phyloP scores from a whole-genome alignment of 1,140 invertebrate genomes.

The Teleopsis dalmanni region DNA sequence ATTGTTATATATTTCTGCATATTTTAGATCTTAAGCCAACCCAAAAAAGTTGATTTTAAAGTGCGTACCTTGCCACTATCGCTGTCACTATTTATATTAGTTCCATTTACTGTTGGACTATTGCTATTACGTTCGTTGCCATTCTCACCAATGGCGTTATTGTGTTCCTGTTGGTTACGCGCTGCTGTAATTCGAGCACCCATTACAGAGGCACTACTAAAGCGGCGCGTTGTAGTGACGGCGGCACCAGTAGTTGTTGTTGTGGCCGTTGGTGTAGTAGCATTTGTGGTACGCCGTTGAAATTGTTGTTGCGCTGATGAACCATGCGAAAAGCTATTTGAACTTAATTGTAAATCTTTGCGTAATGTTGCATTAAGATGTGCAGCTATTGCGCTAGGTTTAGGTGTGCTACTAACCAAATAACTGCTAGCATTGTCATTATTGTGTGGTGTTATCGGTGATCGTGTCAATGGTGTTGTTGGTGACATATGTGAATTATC shows the following conservation, averaged over 20 bases:
- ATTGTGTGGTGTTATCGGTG: background rate
- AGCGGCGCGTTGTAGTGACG: constrained; percentile 22
- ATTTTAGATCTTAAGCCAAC: constrained; percentile 52
- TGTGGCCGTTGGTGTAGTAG: background rate
- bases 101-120: constrained; percentile 25
- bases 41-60: constrained; percentile 57
- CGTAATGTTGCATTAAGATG: constrained; percentile 34
- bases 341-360: constrained; percentile 34
- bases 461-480: constrained; percentile 7
- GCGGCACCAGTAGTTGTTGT: constrained; percentile 6
- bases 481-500: constrained; percentile 11
- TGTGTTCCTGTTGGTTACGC: constrained; percentile 17
- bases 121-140: constrained; percentile 10
- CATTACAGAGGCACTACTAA: constrained; percentile 33
- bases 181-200: constrained; percentile 17
- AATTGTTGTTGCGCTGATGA: constrained; percentile 13
- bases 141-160: constrained; percentile 4
- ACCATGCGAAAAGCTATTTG: constrained; percentile 9
- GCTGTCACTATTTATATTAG: constrained; percentile 36
- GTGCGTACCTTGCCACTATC: constrained; percentile 60
- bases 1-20: background rate
- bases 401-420: constrained; percentile 12
- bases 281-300: constrained; percentile 11
- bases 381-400: constrained; percentile 26
- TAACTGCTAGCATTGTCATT: constrained; percentile 8